Percentiles rank a stretch among this genome's conserved stretches.
Conservation (phyloP, 2,888 invertebrate species). For the Allophyes oxyacanthae region DNA sequence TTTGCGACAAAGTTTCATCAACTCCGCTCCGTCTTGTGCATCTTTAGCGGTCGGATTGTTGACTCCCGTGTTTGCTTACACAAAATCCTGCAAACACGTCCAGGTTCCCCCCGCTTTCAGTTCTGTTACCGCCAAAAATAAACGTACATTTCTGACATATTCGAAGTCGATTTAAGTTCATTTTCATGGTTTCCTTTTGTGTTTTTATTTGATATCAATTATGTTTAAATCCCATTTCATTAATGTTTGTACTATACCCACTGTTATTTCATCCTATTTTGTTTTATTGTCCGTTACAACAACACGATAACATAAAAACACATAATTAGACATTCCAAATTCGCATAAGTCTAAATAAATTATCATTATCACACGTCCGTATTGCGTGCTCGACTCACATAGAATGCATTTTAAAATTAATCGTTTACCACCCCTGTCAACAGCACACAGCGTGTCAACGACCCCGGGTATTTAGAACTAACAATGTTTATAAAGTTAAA, state of each 20-base stretch:
- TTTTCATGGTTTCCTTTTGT: neutral
- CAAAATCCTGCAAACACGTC: conserved; percentile 12
- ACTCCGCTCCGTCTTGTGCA: conserved; percentile 23
- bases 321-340: conserved; percentile 24
- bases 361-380: conserved; percentile 53
- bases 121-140: neutral
- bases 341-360: conserved; percentile 42
- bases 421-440: conserved; percentile 82
- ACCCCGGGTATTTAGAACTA: conserved; percentile 84
- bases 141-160: conserved; percentile 1
- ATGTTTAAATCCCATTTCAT: neutral
- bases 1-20: conserved; percentile 33
- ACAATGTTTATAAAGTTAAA: conserved; percentile 77
- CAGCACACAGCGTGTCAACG: conserved; percentile 74
- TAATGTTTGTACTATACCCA: neutral
- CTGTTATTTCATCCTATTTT: no score
- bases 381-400: conserved; percentile 79
- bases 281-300: neutral
- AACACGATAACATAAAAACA: conserved; percentile 4
- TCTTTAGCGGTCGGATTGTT: conserved; percentile 27
- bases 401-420: conserved; percentile 85
- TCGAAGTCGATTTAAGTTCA: neutral
- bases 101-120: conserved; percentile 10
- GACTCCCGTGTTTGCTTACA: conserved; percentile 18
- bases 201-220: neutral